phyloP scores from a whole-genome alignment of 2,113 vertebrate genomes.

The Guaruba guarouba region DNA sequence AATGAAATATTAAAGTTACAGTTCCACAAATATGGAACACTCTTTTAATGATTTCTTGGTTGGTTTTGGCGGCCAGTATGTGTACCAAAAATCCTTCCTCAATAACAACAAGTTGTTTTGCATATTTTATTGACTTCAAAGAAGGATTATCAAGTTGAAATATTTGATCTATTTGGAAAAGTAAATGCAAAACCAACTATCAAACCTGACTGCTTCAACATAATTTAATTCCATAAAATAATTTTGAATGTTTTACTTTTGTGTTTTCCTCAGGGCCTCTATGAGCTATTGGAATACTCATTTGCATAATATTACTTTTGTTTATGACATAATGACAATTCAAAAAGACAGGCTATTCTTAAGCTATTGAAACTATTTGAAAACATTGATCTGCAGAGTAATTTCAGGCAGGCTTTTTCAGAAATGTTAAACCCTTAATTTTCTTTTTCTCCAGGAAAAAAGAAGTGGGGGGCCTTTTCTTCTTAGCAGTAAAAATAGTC shows the following conservation, averaged over 20 bases:
- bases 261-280: background rate
- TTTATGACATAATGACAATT: background rate
- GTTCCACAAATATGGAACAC: background rate
- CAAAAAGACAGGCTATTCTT: background rate
- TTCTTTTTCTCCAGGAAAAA: background rate
- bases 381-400: background rate
- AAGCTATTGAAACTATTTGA: background rate
- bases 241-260: background rate
- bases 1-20: background rate
- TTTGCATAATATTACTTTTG: background rate
- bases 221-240: background rate
- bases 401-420: background rate
- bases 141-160: background rate
- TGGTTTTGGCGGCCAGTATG: background rate
- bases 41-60: background rate
- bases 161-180: background rate
- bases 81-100: background rate
- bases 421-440: background rate
- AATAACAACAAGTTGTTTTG: background rate
- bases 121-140: background rate
- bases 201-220: background rate
- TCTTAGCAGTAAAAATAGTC: background rate
- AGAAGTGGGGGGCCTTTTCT: accelerated
- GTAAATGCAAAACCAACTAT: background rate
- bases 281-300: background rate